Percentiles rank a stretch among this genome's conserved stretches.
Evolutionary conservation across 1,140 invertebrate genomes (phyloP).

Genomic region (Drosophila tani): DNA sequence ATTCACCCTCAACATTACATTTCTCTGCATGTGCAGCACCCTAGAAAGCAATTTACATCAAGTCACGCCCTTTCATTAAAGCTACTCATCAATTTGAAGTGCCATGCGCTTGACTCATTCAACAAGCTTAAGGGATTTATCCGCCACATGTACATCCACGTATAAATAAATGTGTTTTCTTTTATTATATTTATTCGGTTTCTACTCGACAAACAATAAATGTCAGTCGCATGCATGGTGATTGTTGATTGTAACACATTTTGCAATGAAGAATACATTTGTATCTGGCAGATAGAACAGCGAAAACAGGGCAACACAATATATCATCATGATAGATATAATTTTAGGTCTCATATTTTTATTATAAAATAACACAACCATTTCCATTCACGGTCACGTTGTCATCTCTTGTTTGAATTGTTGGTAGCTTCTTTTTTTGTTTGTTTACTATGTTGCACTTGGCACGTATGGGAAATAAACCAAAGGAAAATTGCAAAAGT

Average conservation of each 20-base stretch:
- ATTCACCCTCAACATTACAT: slow-evolving; percentile 5
- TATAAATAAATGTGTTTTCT: slow-evolving; percentile 20
- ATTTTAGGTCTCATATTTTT: slow-evolving; percentile 13
- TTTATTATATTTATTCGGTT: slow-evolving; percentile 34
- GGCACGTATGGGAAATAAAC: slow-evolving; percentile 71
- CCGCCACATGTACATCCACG: slow-evolving; percentile 44
- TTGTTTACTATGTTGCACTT: slow-evolving; percentile 58
- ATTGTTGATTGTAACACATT: slow-evolving; percentile 70
- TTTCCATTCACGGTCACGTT: slow-evolving; percentile 27
- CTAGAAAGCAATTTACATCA: slow-evolving; percentile 69
- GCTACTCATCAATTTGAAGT: slow-evolving; percentile 76
- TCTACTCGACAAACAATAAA: slow-evolving; percentile 58
- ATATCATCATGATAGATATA: slow-evolving; percentile 48
- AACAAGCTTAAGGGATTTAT: slow-evolving; percentile 77
- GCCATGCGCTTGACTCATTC: slow-evolving; percentile 66
- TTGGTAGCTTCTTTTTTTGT: slow-evolving; percentile 31
- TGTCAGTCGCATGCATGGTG: slow-evolving; percentile 64
- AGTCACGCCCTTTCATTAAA: slow-evolving; percentile 79
- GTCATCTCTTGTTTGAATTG: slow-evolving; percentile 38
- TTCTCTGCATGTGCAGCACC: slow-evolving; percentile 27
- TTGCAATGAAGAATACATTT: slow-evolving; percentile 56
- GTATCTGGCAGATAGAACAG: slow-evolving; percentile 65
- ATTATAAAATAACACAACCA: slow-evolving; percentile 24
- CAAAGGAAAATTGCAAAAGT: slow-evolving; percentile 31
- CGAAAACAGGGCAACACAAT: slow-evolving; percentile 50